A percentile compares a stretch with the other conserved stretches of the same genome.
Evolutionary conservation across 30 jellyfish, hydroid and myxozoan genomes (phyloP).

Genomic region (Pelagia noctiluca): DNA sequence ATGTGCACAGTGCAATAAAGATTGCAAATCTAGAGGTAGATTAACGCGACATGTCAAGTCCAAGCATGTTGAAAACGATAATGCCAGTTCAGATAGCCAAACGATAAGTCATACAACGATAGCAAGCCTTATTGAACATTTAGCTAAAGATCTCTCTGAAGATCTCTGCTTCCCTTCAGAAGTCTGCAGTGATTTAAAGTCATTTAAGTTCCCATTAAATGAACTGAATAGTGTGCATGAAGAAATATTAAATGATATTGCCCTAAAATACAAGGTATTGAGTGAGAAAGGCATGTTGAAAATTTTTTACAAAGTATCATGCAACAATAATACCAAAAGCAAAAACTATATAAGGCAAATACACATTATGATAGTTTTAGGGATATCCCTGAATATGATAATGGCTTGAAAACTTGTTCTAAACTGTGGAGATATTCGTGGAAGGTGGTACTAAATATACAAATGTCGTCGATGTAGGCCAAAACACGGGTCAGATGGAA

Average conservation of each 20-base stretch:
- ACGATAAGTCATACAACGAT: neutral
- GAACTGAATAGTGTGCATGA: neutral
- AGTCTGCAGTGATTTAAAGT: neutral
- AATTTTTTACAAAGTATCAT: no score
- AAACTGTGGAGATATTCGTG: neutral
- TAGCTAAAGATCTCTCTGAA: neutral
- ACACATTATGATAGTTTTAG: neutral
- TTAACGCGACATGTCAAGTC: neutral
- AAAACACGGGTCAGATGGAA: constrained; percentile 3
- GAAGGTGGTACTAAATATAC: constrained; percentile 1
- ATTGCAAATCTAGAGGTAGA: neutral
- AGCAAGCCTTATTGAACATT: neutral
- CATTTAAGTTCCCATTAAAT: neutral
- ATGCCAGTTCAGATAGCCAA: neutral
- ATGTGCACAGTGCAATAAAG: neutral
- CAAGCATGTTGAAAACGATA: neutral
- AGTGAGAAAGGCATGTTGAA: neutral
- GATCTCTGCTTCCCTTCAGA: neutral
- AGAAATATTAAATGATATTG: neutral
- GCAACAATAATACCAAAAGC: no score
- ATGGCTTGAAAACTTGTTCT: neutral
- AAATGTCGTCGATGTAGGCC: neutral
- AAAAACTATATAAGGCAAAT: no score
- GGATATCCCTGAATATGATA: constrained; percentile 9
- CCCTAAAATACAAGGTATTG: neutral